These are phyloP conservation scores for Cantharis nigra DNA, from an alignment of 2,888 invertebrate genomes.

Conservation along the genomic window DNA sequence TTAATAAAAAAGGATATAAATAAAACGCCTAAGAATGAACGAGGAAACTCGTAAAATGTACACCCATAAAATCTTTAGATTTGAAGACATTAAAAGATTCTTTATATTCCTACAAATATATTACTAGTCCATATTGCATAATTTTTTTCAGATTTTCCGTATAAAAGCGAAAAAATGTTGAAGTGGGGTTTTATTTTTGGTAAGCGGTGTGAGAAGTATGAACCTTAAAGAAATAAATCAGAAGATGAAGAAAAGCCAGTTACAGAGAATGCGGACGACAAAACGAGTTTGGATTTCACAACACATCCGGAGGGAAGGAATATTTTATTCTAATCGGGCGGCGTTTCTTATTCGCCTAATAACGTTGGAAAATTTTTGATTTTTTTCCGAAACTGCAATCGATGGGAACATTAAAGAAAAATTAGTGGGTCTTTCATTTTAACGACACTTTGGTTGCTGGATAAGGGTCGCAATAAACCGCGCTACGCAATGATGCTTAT, in stretches of 20 bases:
- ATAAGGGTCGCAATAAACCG: background rate
- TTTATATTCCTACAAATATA: constrained; percentile 2
- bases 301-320: constrained; percentile 32
- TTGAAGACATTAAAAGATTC: constrained; percentile 2
- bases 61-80: constrained; percentile 8
- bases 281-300: constrained; percentile 32
- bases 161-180: constrained; percentile 3
- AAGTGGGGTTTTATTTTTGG: constrained; percentile 14
- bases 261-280: constrained; percentile 30
- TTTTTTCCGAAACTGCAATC: background rate
- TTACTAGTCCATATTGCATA: constrained; percentile 9
- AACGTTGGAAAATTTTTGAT: background rate
- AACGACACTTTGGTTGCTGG: background rate
- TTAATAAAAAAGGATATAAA: constrained; percentile 14
- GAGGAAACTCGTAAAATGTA: constrained; percentile 8
- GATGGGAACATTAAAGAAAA: background rate
- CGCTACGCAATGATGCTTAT: background rate
- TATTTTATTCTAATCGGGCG: constrained; percentile 36
- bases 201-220: constrained; percentile 9
- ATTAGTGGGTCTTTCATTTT: background rate
- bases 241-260: constrained; percentile 31
- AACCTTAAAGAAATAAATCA: constrained; percentile 31
- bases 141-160: constrained; percentile 4
- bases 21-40: constrained; percentile 5
- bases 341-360: background rate